Conservation (phyloP, 1,140 invertebrate genomes). For the Pseudomyrmex cubaensis region DNA sequence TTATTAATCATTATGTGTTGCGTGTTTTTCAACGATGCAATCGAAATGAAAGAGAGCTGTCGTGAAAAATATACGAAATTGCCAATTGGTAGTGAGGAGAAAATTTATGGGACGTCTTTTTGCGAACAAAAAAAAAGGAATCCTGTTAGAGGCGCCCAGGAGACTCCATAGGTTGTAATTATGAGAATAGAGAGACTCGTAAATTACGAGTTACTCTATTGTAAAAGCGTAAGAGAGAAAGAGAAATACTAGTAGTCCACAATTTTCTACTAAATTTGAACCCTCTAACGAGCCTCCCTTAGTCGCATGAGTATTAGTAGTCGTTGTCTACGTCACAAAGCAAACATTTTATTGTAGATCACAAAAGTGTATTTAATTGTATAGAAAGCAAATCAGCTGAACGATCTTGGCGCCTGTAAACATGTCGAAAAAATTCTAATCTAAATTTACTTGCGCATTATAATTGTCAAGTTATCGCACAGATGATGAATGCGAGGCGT, state of each 20-base stretch:
- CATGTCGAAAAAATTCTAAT: neutral
- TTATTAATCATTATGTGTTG: neutral
- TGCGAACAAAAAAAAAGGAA: slow-evolving; percentile 28
- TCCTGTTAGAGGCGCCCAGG: neutral
- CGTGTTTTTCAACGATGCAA: neutral
- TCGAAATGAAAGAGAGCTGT: neutral
- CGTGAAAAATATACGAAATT: slow-evolving; percentile 22
- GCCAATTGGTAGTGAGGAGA: neutral
- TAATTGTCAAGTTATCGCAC: neutral
- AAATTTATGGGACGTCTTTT: slow-evolving; percentile 33
- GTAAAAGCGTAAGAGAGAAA: slow-evolving; percentile 6
- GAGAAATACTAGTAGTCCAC: slow-evolving; percentile 39
- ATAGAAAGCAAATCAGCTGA: slow-evolving; percentile 15
- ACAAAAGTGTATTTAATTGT: slow-evolving; percentile 41
- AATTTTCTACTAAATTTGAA: slow-evolving; percentile 71
- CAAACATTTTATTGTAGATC: slow-evolving; percentile 24
- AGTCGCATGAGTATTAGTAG: slow-evolving; percentile 67
- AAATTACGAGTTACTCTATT: slow-evolving; percentile 37
- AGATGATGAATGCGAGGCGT: neutral
- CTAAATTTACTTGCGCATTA: neutral
- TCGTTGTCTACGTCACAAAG: slow-evolving; percentile 57
- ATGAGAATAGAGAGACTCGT: slow-evolving; percentile 18
- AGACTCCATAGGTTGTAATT: slow-evolving; percentile 31
- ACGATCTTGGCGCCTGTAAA: slow-evolving; percentile 40
- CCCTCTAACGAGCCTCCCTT: slow-evolving; percentile 63